Evolutionary conservation across 1,140 invertebrate species (phyloP), one percentile per base, ranked within the genome.

Genomic region (Oreohelix idahoensis): DNA sequence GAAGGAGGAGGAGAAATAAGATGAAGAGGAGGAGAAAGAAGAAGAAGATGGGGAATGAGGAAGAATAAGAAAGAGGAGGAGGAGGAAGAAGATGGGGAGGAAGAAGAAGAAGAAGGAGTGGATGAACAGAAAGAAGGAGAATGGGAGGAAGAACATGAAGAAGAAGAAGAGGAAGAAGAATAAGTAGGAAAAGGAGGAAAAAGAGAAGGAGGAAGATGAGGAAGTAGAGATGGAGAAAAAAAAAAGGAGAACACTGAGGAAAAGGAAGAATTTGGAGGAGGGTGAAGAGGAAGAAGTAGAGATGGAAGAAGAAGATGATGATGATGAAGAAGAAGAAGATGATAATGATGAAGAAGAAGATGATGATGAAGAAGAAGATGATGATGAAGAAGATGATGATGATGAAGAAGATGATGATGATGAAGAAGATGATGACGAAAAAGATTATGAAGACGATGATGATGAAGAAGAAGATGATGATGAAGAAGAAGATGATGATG

Each of bases 281-380:
- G 45, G 8, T 8, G 17, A 11, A 17, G 45, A 11, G n/a, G n/a
- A n/a, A n/a, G n/a, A n/a, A n/a, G n/a, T n/a, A n/a, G n/a, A n/a
- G n/a, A n/a, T n/a, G n/a, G 45, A 49, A 49, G 45, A 49, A 49
- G 45, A 49, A 49, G 45, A 49, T 8, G 66, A 70, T 10, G 66
- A 70, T 29, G 66, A 70, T 32, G 66, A 26, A 10, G 66, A 70
- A 70, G 66, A 70, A 70, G 66, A 70, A 11, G 66, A 70, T 32
- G 66, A 70, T 70, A 23, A 70, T 70, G 66, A 26, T 70, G 66
- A 36, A 32, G 66, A 70, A 32, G 66, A 70, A 32, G 66, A 70
- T 70, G 66, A 70, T 70, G 66, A 70, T 70, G 66, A 26, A 8
- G 66, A 70, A 32, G 66, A 70, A 32, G 66, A 70, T 11, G 66